A percentile compares a stretch with the other conserved stretches of the same genome.
Conservation (phyloP, 2,797 vertebrate species). For the Ptychobarbus kaznakovi region DNA sequence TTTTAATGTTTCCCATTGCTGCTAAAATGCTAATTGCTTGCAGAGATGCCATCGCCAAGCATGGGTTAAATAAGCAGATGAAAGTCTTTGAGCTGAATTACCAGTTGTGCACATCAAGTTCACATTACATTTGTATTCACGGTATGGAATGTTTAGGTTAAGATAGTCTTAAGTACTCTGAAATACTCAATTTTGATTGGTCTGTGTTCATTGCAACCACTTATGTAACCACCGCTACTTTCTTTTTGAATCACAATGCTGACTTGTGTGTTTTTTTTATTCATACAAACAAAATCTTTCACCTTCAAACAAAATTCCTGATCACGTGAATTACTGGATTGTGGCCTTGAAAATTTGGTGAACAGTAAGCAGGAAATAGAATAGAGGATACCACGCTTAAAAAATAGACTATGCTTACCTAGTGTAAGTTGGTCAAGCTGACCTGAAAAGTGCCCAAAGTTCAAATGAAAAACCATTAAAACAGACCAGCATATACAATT, state of each 20-base stretch:
- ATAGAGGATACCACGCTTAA: not conserved
- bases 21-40: constrained; percentile 36
- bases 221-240: not conserved
- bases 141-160: not conserved
- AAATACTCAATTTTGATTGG: not conserved
- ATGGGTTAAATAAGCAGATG: constrained; percentile 6
- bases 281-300: not conserved
- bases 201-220: not conserved
- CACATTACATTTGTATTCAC: not conserved
- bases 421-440: not conserved
- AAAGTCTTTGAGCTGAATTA: constrained; percentile 6
- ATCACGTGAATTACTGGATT: not conserved
- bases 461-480: not conserved
- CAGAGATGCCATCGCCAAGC: constrained; percentile 19
- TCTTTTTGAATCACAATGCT: not conserved
- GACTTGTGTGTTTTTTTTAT: not conserved
- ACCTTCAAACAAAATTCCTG: not conserved
- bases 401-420: not conserved
- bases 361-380: not conserved
- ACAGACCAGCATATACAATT: not conserved
- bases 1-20: constrained; percentile 45
- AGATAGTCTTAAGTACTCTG: not conserved
- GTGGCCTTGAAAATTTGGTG: not conserved
- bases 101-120: not conserved
- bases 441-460: not conserved